phyloP scores from a whole-genome alignment of 2,888 invertebrate genomes.

The Melolontha melolontha region DNA sequence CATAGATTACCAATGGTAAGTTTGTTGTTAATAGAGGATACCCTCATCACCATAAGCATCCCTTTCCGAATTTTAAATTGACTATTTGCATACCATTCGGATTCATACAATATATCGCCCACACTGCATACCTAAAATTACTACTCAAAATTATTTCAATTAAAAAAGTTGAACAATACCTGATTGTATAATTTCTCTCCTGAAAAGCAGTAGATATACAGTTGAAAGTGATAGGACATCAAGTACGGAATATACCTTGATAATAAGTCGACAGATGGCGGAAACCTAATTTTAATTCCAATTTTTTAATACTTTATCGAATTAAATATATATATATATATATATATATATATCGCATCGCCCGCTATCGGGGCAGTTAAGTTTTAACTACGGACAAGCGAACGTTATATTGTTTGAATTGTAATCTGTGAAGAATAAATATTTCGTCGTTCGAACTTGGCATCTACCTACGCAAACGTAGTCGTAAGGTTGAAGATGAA shows the following conservation, averaged over 20 bases:
- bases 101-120: constrained; percentile 36
- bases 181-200: constrained; percentile 38
- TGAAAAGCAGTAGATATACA: constrained; percentile 44
- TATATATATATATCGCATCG: no score
- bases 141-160: background rate
- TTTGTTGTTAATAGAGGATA: constrained; percentile 38
- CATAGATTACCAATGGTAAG: constrained; percentile 43
- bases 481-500: no score
- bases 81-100: constrained; percentile 41
- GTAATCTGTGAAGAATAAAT: no score
- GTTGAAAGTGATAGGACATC: constrained; percentile 38
- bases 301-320: no score
- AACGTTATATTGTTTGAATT: no score
- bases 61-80: constrained; percentile 41
- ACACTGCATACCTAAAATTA: constrained; percentile 38
- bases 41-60: constrained; percentile 37
- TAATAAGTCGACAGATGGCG: constrained; percentile 35
- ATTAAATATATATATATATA: no score
- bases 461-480: no score
- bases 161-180: constrained; percentile 11
- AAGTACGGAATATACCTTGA: constrained; percentile 34
- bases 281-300: constrained; percentile 32
- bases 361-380: no score
- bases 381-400: no score
- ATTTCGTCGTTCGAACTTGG: no score